Evolutionary conservation across 2,888 invertebrate genomes (phyloP).

Genomic region (Drosophila mulleri): DNA sequence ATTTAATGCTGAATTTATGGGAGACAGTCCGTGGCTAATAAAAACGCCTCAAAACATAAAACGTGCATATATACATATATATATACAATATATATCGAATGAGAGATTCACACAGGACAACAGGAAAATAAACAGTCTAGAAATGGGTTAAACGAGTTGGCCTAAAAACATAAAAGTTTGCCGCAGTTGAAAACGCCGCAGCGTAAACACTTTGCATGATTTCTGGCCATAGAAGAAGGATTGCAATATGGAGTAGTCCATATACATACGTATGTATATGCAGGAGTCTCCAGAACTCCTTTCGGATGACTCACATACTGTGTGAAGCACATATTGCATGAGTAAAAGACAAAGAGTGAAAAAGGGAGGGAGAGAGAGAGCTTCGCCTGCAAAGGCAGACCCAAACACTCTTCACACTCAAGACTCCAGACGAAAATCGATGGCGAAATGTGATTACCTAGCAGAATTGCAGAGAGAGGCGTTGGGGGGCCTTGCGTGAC

Average conservation of each 20-base stretch:
- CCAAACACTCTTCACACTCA: constrained; percentile 11
- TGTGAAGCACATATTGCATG: constrained; percentile 36
- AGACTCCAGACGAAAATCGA: constrained; percentile 47
- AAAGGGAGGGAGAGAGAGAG: constrained; percentile 34
- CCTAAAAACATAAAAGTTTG: constrained; percentile 69
- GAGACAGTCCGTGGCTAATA: constrained; percentile 67
- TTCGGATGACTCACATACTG: constrained; percentile 49
- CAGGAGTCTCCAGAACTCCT: constrained; percentile 25
- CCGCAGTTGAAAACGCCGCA: constrained; percentile 67
- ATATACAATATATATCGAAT: constrained; percentile 23
- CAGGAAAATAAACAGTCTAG: constrained; percentile 7
- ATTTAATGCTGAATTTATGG: constrained; percentile 78
- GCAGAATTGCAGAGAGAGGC: constrained; percentile 32
- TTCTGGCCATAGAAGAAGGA: constrained; percentile 58
- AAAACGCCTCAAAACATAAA: constrained; percentile 61
- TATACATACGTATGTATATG: background rate
- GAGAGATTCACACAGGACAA: constrained; percentile 57
- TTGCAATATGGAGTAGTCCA: constrained; percentile 39
- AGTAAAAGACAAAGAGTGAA: background rate
- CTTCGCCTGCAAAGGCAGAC: constrained; percentile 17
- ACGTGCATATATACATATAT: constrained; percentile 15
- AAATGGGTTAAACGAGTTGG: constrained; percentile 74
- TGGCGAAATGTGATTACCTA: constrained; percentile 52
- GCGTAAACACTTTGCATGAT: constrained; percentile 69
- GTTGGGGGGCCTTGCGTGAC: constrained; percentile 39